phyloP scores from a whole-genome alignment of 2,797 vertebrate genomes.

The Syndactyla subalaris region DNA sequence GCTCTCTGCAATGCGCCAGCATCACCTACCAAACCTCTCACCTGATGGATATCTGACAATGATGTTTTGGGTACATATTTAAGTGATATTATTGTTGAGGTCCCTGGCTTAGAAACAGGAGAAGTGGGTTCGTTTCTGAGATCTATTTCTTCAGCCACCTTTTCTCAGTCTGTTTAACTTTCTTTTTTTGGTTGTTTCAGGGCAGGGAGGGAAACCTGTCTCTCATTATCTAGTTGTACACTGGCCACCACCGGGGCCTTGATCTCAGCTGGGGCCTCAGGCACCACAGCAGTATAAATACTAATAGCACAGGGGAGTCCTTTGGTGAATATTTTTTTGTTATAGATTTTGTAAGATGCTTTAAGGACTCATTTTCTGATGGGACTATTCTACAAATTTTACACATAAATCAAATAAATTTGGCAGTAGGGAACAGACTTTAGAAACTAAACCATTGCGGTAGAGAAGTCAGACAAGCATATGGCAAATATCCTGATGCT shows the following conservation, averaged over 20 bases:
- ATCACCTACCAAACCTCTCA: not conserved
- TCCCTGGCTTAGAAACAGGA: constrained; percentile 8
- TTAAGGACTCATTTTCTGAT: constrained; percentile 47
- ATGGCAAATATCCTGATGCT: not conserved
- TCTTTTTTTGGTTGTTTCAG: not conserved
- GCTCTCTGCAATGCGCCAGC: not conserved
- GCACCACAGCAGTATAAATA: constrained; percentile 53
- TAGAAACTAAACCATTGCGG: not conserved
- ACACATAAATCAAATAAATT: constrained; percentile 52
- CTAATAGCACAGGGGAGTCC: constrained; percentile 36
- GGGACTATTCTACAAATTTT: constrained; percentile 46
- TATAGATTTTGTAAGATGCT: constrained; percentile 33
- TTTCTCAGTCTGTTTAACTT: constrained; percentile 29
- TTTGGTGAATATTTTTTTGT: constrained; percentile 27
- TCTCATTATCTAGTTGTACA: constrained; percentile 69
- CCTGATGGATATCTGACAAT: not conserved
- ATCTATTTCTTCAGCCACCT: constrained; percentile 33
- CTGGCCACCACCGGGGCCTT: constrained; percentile 42
- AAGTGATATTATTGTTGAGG: not conserved
- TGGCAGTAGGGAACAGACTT: constrained; percentile 10
- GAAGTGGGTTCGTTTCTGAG: not conserved
- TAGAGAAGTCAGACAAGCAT: not conserved
- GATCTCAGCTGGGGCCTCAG: constrained; percentile 64
- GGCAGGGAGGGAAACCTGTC: constrained; percentile 60
- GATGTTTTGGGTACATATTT: not conserved